Evolutionary conservation across 2,888 invertebrate genomes (phyloP), one percentile per base, ranked within the genome.

Genomic region (Chrysotoxum bicinctum): DNA sequence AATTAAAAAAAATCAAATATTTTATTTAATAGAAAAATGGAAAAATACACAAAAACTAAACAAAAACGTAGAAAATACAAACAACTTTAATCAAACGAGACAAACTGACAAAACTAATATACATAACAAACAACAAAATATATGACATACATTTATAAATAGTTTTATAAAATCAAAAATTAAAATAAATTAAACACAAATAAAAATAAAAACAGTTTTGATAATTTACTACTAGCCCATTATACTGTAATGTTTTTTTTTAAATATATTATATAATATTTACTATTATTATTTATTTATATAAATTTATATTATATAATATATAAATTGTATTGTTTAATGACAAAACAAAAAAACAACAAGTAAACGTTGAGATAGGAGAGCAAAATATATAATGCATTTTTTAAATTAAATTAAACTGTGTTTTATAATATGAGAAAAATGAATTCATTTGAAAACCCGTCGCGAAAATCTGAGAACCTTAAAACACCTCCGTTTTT

Each of bases 271-370:
- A 76, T 80, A 68, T 85, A 81, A 85, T 81, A 81, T 81, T 85
- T 73, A 85, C 85, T 81, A 72, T 84, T 83, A 83, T 83, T 85
- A 85, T 85, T 85, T 85, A 85, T 85, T 85, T 85, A 85, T 81
- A 85, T 69, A 81, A 85, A 81, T 85, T 76, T 73, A 76, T 81
- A 84, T 81, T 77, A 85, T 80, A 77, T 48, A 69, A 83, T 73
- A 77, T 72, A 69, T 52, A 81, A 77, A 84, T 80, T 79, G 37
- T 77, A 82, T 82, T 82, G 79, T 84, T 68, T 80, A 72, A 84
- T 66, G 72, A 76, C 72, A 81, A 76, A 72, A 66, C 19, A 32
- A 60, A 68, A n/a, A 73, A 77, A 52, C 69, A 60, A 64, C 79
- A 79, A 84, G 62, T 78, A 73, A 72, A 76, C 64, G 85, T 85